Evolutionary conservation across 2,113 vertebrate species (phyloP), one percentile per base, ranked within the genome.

Genomic region (Puntigrus tetrazona): DNA sequence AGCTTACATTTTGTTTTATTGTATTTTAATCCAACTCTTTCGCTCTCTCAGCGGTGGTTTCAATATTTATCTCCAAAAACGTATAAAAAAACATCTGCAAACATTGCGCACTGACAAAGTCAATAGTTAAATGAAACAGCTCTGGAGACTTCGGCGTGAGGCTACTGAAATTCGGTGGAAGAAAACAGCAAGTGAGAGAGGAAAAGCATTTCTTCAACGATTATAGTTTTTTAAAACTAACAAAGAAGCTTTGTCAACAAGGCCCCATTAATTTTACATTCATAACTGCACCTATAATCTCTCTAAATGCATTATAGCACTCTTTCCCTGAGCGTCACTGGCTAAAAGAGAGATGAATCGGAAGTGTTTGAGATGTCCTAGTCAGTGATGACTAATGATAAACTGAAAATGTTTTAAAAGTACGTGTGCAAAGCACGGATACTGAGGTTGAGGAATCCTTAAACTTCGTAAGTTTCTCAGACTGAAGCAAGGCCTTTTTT

Each of bases 201-300:
- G 86, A 88, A 89, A 89, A 86, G 13, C 85, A 89, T 86, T 88
- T 88, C 87, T 85, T 88, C 93, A 94, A 36, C 31, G 22, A 22
- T 69, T 36, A 93, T 87, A 85, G 87, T 61, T 88, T 88, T 92
- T 93, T 91, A 93, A 92, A 92, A 92, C 89, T 84, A 94, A 93
- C 92, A 93, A 93, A 92, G 92, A 90, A 91, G 92, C 89, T 82
- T 85, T 91, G 91, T 92, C 92, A 91, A 92, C 88, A 88, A 92
- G 91, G 85, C 87, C 89, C 91, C 89, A 92, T 93, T 93, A 89
- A 92, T 93, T 83, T 92, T 91, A 90, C 89, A 85, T 88, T 91
- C 88, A 83, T 90, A 92, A 90, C 85, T 89, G 61, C 88, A 86
- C 86, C 89, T 91, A 90, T 92, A 91, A 93, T 94, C 90, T 86